A percentile compares a stretch with the other conserved stretches of the same genome.
Conservation (phyloP, 1,140 invertebrate species). For the Drosophila takahashii region DNA sequence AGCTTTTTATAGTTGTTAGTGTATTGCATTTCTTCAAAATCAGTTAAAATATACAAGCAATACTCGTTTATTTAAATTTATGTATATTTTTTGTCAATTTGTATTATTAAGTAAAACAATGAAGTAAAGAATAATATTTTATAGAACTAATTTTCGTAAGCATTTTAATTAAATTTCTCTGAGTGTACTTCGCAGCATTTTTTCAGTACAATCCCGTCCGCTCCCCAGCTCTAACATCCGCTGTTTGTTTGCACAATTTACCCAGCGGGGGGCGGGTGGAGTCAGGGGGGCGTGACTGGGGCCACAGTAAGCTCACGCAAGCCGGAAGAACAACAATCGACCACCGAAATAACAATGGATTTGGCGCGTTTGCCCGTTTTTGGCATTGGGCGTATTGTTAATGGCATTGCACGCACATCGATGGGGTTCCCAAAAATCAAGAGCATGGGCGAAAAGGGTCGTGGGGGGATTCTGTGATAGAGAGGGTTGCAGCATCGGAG, state of each 20-base stretch:
- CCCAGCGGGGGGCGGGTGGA: slow-evolving; percentile 19
- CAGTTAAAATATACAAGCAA: no score
- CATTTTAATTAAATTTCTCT: not conserved
- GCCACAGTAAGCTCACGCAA: slow-evolving; percentile 76
- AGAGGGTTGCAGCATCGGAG: slow-evolving; percentile 5
- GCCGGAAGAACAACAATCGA: slow-evolving; percentile 82
- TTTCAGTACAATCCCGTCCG: slow-evolving; percentile 14
- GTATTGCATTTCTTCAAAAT: no score
- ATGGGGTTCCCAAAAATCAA: slow-evolving; percentile 14
- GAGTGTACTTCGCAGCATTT: slow-evolving; percentile 32
- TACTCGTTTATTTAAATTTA: no score
- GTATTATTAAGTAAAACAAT: no score
- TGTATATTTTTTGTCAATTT: no score
- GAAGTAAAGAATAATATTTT: no score
- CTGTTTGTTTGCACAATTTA: slow-evolving; percentile 79
- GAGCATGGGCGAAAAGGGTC: not conserved
- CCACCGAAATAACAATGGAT: slow-evolving; percentile 81
- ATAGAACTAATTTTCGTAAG: no score
- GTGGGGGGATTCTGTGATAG: not conserved
- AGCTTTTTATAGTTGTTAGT: no score
- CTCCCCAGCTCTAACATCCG: slow-evolving; percentile 7
- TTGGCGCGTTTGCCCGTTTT: slow-evolving; percentile 77
- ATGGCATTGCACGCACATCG: slow-evolving; percentile 66
- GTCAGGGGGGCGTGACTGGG: slow-evolving; percentile 20
- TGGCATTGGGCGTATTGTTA: slow-evolving; percentile 82